Evolutionary conservation across 92 coral and sea anemone species (phyloP).

Genomic region (Paramuricea clavata): DNA sequence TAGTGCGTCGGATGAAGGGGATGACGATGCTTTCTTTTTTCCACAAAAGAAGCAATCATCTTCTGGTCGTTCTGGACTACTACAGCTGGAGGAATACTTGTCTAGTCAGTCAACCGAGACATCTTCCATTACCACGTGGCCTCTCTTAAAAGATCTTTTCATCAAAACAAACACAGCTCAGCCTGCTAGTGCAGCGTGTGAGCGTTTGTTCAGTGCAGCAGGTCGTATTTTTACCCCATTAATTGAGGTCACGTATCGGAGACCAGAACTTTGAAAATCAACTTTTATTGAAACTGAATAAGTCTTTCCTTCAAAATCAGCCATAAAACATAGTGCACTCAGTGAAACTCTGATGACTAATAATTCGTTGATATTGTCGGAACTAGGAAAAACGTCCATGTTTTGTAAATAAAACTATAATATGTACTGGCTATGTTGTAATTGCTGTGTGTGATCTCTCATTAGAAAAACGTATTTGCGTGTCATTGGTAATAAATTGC

Average conservation of each 20-base stretch:
- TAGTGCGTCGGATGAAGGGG: slow-evolving; percentile 16
- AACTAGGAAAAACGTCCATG: too few species aligned
- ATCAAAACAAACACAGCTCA: slow-evolving; percentile 36
- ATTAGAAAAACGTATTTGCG: too few species aligned
- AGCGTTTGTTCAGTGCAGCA: too few species aligned
- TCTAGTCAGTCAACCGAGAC: slow-evolving; percentile 31
- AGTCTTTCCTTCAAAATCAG: slow-evolving; percentile 9
- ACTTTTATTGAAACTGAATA: slow-evolving; percentile 19
- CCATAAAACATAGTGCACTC: too few species aligned
- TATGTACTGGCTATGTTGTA: too few species aligned
- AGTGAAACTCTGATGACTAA: too few species aligned
- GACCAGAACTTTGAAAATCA: slow-evolving; percentile 16
- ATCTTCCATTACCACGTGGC: slow-evolving; percentile 36
- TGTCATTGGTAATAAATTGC: too few species aligned
- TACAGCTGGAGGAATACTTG: slow-evolving; percentile 43
- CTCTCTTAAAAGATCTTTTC: slow-evolving; percentile 34
- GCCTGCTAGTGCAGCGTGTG: slow-evolving; percentile 38
- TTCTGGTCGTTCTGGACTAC: slow-evolving; percentile 21
- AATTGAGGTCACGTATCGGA: slow-evolving; percentile 27
- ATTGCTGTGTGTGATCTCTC: too few species aligned
- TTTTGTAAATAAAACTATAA: too few species aligned
- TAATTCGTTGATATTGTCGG: too few species aligned
- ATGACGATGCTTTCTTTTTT: slow-evolving; percentile 23
- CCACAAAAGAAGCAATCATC: slow-evolving; percentile 34
- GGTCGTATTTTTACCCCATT: slow-evolving; percentile 43